Evolutionary conservation across 2,888 invertebrate species (phyloP), one percentile per base, ranked within the genome.

Genomic region (Napeogenes sylphis): DNA sequence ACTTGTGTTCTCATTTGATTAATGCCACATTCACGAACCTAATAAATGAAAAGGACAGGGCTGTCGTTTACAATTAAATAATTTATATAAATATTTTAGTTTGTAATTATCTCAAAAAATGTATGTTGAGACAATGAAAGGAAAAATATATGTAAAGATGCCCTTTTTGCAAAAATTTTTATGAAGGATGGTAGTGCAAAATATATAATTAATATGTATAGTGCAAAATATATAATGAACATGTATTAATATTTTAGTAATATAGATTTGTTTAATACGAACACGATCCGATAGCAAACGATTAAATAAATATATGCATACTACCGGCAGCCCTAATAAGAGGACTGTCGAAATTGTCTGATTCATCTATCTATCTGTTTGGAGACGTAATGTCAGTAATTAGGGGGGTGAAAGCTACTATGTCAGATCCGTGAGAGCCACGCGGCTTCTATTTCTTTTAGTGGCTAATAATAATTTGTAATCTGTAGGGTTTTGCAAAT

Each of bases 381-480:
- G 62, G 62, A 61, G 68, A 74, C 71, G 74, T 76, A 78, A 78
- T 76, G 81, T 75, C 80, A 75, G 81, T 82, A 84, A 85, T 86
- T 84, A 85, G 77, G 80, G 78, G 84, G 80, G 85, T 87, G 86
- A 87, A 85, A 78, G 65, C 64, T 60, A 74, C 77, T 77, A 75
- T 75, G 75, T 76, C 67, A 75, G 76, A 73, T 81, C 80, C 83
- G 79, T 78, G 78, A 78, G 58, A 78, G 58, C 47, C 45, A 61
- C 65, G 46, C 55, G 63, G 59, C 62, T 58, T 45, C 56, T 58
- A 51, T 53, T 58, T 35, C 57, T 8, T n/a, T 47, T 47, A 47
- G 21, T 47, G 8, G 4, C 47, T 47, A 47, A 47, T 47, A 30
- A 10, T 10, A 42, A 42, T 10, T 42, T 42, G 12, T 10, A 42